phyloP scores from a whole-genome alignment of 2,888 invertebrate genomes.

The Tridacna gigas region DNA sequence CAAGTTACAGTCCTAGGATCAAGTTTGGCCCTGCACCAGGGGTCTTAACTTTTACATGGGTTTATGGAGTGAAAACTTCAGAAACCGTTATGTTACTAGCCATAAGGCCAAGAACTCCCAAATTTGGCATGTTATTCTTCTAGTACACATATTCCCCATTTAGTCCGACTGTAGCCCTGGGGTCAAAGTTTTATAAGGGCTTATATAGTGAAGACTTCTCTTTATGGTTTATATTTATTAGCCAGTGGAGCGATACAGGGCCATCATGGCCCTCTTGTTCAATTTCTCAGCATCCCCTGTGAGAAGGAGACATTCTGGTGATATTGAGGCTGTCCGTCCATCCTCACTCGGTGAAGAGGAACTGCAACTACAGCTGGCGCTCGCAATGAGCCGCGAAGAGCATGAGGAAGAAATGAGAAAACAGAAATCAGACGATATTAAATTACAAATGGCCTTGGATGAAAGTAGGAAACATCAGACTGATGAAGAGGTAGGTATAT shows the following conservation, averaged over 20 bases:
- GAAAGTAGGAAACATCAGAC: conserved; percentile 88
- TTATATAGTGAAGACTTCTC: no score
- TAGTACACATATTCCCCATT: no score
- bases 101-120: no score
- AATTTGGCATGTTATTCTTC: no score
- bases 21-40: no score
- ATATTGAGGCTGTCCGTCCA: conserved; percentile 96
- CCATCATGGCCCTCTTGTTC: background rate
- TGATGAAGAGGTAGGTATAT: conserved; percentile 40
- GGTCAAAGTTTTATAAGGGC: no score
- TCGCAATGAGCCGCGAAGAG: conserved; percentile 99
- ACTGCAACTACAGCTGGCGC: conserved; percentile 97
- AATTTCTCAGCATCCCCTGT: conserved; percentile 46
- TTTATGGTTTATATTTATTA: no score
- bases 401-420: conserved; percentile 98
- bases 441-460: conserved; percentile 96
- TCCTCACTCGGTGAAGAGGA: conserved; percentile 99
- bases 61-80: no score
- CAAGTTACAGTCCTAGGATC: no score
- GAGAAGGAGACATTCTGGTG: conserved; percentile 83
- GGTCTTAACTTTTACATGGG: no score
- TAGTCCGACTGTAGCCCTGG: no score
- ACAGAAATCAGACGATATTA: conserved; percentile 96
- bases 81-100: no score
- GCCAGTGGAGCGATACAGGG: background rate